Base-by-base conservation (phyloP, 2,113 vertebrate species). In the Rafetus swinhoei region DNA sequence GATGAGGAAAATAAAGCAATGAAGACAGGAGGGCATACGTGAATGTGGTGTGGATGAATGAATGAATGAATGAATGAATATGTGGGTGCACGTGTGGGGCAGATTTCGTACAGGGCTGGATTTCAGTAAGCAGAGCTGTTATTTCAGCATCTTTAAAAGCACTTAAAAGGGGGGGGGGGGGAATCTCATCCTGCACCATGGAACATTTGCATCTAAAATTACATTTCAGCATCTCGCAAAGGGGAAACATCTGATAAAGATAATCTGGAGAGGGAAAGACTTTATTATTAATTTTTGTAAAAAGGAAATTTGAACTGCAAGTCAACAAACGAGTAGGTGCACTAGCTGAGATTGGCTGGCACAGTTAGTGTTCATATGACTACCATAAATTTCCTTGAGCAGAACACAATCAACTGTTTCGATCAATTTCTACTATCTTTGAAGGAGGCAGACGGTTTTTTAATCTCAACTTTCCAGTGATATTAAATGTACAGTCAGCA, bases 231-330 rank as follows among this genome's bases (percentile, higher is more conserved):
- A 86, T 83, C 88, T 93, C 52, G 65, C 27, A 96, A 90, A 92
- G 91, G 97, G 52, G 32, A 94, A 96, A 9, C 92, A 95, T 27
- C 83, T 96, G 79, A 79, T 95, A 87, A 89, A 57, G 55, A 88
- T 62, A 60, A 92, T 29, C 76, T 81, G 8, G 7, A 85, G 83
- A 90, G 87, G 74, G 85, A 39, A 96, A 95, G 81, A 14, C n/a
- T 92, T 90, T 95, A 94, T 93, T 90, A 93, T 11, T 79, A 97
- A 90, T 89, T 96, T 94, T 83, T 84, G 82, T 82, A 96, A 95
- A 95, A 96, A 97, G 59, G 81, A 93, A 96, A 95, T 54, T 84
- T 95, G 90, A 97, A 97, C 79, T 94, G 92, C 45, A 88, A 94
- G 89, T 85, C 83, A 96, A 93, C 86, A 96, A 95, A 97, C 90